Evolutionary conservation across 2,888 invertebrate genomes (phyloP).

Genomic region (Zaprionus bogoriensis): DNA sequence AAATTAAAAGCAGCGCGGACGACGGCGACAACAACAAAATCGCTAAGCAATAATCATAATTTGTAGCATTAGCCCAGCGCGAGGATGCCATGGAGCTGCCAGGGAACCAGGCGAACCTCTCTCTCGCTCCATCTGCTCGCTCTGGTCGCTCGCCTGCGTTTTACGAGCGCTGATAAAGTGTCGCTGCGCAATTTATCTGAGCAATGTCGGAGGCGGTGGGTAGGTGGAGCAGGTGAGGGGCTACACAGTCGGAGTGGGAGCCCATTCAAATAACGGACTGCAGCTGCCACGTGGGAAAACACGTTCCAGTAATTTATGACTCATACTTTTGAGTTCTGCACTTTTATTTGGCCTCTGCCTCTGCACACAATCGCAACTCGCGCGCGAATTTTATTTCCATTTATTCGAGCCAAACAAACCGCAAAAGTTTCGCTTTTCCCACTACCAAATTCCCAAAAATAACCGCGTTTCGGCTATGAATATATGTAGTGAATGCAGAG

Average conservation of each 20-base stretch:
- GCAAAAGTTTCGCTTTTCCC: conserved; percentile 36
- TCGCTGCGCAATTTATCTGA: conserved; percentile 65
- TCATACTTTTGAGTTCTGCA: conserved; percentile 45
- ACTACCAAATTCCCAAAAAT: conserved; percentile 33
- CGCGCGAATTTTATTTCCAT: conserved; percentile 38
- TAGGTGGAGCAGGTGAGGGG: background rate
- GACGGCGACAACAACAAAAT: conserved; percentile 35
- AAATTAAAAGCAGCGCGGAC: conserved; percentile 42
- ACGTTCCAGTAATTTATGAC: conserved; percentile 54
- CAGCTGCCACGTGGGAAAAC: conserved; percentile 63
- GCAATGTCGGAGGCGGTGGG: conserved; percentile 3
- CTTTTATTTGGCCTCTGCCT: conserved; percentile 26
- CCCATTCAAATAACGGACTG: conserved; percentile 30
- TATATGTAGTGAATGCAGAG: background rate
- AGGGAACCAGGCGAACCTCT: too few species aligned
- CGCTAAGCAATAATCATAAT: conserved; percentile 73
- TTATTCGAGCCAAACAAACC: conserved; percentile 44
- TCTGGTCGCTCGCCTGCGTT: conserved; percentile 27
- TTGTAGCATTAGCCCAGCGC: conserved; percentile 59
- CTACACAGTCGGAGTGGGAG: too few species aligned
- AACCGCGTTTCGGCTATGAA: conserved; percentile 2
- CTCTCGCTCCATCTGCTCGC: background rate
- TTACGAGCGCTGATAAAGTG: conserved; percentile 64
- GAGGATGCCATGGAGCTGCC: too few species aligned
- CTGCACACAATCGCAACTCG: conserved; percentile 11